Conservation (phyloP, 2,888 invertebrate species). For the Xestia ashworthii region DNA sequence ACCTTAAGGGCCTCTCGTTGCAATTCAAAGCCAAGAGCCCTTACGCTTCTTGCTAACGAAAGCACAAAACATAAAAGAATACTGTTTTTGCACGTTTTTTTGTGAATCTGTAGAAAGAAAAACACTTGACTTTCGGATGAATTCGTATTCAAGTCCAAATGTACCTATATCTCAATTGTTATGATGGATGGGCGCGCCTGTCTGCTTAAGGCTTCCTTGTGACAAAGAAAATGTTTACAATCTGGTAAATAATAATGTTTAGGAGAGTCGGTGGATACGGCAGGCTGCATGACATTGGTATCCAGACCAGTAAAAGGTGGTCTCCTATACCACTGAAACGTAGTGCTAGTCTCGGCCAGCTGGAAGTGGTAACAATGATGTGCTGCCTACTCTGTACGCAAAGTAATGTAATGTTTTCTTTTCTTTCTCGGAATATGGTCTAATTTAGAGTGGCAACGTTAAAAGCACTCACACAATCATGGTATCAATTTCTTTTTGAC, state of each 20-base stretch:
- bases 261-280: neutral
- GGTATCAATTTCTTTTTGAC: slow-evolving; percentile 4
- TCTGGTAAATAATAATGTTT: slow-evolving; percentile 5
- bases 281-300: neutral
- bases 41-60: slow-evolving; percentile 2
- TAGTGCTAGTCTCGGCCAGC: neutral
- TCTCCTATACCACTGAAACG: neutral
- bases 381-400: neutral
- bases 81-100: slow-evolving; percentile 9
- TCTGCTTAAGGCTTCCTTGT: slow-evolving; percentile 17
- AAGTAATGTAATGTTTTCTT: neutral
- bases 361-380: neutral
- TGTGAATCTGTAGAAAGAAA: slow-evolving; percentile 18
- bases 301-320: neutral
- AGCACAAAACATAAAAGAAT: slow-evolving; percentile 29
- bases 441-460: slow-evolving; percentile 11
- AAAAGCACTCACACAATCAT: slow-evolving; percentile 3
- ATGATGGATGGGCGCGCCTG: slow-evolving; percentile 50
- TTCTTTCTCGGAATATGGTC: neutral
- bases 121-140: slow-evolving; percentile 35
- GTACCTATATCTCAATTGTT: slow-evolving; percentile 41
- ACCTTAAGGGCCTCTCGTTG: neutral
- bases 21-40: slow-evolving; percentile 25
- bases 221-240: slow-evolving; percentile 18
- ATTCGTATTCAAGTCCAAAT: slow-evolving; percentile 53